Evolutionary conservation across 2,888 invertebrate genomes (phyloP), one percentile per base, ranked within the genome.

Genomic region (Eupithecia pulchellata): DNA sequence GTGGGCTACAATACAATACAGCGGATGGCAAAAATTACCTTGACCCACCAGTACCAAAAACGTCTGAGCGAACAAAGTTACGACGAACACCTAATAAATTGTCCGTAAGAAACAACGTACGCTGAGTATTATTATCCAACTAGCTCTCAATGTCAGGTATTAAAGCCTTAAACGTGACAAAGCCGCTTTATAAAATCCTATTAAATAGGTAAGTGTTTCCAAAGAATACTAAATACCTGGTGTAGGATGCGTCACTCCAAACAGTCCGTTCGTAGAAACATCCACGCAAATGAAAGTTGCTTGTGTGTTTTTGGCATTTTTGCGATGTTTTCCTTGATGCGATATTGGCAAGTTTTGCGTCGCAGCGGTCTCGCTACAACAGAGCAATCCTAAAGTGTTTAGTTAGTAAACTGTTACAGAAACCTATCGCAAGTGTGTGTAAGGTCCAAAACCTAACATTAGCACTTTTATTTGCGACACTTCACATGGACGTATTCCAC

Each of bases 161-260:
- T 66, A 69, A 68, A 75, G 66, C 69, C 76, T 69, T 73, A 69
- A 64, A 71, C 63, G 73, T 70, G 73, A 69, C 64, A 75, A 75
- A 75, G 60, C 76, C 58, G 68, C 71, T 73, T 69, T 71, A 71
- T 64, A 69, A 65, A 73, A 75, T 73, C 68, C 69, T 64, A 74
- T 71, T 73, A 71, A 68, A 65, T 61, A 70, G 64, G 63, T 64
- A 71, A 72, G 69, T 62, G 63, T 67, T 66, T 69, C 20, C 68
- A 68, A 71, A 71, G 68, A 73, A 69, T 72, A 73, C 73, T 60
- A 66, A 72, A 68, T 55, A 42, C 60, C 36, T 36, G 69, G 57
- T 47, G 39, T 32, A 47, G 42, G 47, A 64, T 70, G 73, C 68
- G 71, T 73, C 70, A 74, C 34, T 42, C 17, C 60, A 60, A 32